Evolutionary conservation across 2,113 vertebrate genomes (phyloP).

Genomic region (Psephotus haematonotus): DNA sequence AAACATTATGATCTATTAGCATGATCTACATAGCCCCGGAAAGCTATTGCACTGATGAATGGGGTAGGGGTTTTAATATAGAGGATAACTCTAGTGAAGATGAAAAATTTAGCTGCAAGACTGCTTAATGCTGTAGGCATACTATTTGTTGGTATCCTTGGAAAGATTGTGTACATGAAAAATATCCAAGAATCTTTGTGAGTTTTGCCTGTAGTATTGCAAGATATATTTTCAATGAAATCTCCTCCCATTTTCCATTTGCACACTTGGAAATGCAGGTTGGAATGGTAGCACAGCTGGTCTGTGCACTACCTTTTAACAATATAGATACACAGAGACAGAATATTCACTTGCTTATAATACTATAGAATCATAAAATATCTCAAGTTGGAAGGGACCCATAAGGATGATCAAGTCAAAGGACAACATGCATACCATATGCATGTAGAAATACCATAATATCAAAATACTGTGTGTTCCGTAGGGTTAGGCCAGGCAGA

Average conservation of each 20-base stretch:
- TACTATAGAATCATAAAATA: not conserved
- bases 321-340: not conserved
- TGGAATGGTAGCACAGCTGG: not conserved
- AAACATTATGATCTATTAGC: not conserved
- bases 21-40: not conserved
- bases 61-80: not conserved
- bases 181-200: not conserved
- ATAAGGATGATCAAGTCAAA: accelerated
- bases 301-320: not conserved
- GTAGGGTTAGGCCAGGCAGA: not conserved
- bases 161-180: not conserved
- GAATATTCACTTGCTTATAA: not conserved
- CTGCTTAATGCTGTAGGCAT: not conserved
- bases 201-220: not conserved
- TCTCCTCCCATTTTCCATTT: not conserved
- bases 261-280: not conserved
- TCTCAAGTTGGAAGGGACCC: not conserved
- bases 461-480: not conserved
- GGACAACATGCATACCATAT: not conserved
- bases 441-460: not conserved
- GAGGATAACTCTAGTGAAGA: not conserved
- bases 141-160: not conserved
- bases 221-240: not conserved
- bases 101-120: not conserved
- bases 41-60: not conserved